A percentile compares a stretch with the other conserved stretches of the same genome.
Conservation (phyloP, 2,797 vertebrate genomes). For the Channallabes apus region DNA sequence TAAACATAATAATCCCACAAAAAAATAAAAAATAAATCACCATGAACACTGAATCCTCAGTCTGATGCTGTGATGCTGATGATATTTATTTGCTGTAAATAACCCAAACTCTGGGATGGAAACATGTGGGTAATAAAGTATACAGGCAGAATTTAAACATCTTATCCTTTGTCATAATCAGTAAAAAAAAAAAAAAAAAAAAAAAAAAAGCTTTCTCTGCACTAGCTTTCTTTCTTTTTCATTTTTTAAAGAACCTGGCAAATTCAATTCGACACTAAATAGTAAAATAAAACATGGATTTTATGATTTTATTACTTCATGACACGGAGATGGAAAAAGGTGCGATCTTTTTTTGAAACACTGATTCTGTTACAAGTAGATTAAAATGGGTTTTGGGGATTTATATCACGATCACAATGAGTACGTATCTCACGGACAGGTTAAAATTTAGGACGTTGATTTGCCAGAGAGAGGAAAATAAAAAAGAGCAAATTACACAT, state of each 20-base stretch:
- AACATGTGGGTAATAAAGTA: conserved; percentile 56
- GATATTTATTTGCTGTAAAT: conserved; percentile 43
- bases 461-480: background rate
- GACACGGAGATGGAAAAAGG: background rate
- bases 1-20: background rate
- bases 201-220: background rate
- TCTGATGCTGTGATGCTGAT: conserved; percentile 36
- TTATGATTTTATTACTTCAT: conserved; percentile 32
- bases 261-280: background rate
- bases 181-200: no score
- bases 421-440: background rate
- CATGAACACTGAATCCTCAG: conserved; percentile 4
- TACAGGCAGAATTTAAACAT: conserved; percentile 7
- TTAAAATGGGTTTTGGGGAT: background rate
- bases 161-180: background rate
- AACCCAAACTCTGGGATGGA: conserved; percentile 49
- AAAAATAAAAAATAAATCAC: conserved; percentile 34
- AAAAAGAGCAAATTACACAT: conserved; percentile 3
- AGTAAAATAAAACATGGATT: conserved; percentile 3
- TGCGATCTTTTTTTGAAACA: background rate
- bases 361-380: background rate
- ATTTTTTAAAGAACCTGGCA: background rate
- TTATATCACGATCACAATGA: conserved; percentile 13
- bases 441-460: conserved; percentile 19
- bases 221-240: background rate